Base-by-base conservation (phyloP, 2,797 vertebrate species). In the Spea hammondii region DNA sequence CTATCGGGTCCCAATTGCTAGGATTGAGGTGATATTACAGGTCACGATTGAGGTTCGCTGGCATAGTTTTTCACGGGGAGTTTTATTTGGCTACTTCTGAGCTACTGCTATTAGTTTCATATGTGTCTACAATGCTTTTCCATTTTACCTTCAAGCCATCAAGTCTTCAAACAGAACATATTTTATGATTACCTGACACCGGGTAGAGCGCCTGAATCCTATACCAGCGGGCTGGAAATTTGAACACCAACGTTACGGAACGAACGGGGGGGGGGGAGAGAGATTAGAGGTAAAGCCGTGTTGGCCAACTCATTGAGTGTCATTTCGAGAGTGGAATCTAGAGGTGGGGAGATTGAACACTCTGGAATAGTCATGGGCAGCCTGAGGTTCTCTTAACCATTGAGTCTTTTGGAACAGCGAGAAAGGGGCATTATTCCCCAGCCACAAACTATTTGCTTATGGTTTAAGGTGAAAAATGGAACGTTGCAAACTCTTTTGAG, bases 81-180 rank as follows among this genome's bases (percentile, higher is more conserved):
- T 82, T 73, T 77, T 77, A 73, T 82, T 82, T 82, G 79, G 79
- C 79, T 77, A 72, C 74, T 66, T 72, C 66, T n/a, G 60, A 77
- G 75, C 79, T 77, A 53, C 75, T 69, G 79, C 75, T 82, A 82
- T 82, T 82, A 82, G 74, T 82, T 82, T 82, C 79, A 82, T 77
- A 82, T 82, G 79, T 77, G 75, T 64, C 70, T 65, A 72, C 74
- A 60, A 68, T 11, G 54, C 79, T 77, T 82, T 77, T 77, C 74
- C 75, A 77, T 77, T 77, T 77, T 77, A 82, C 74, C 79, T 74
- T 72, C 70, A 73, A 82, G 75, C 65, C 69, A 77, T 82, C 70
- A 5, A 77, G 75, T 77, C 79, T 77, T 69, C 75, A 82, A 62
- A 77, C 79, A 82, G 79, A 74, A 73, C 79, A 77, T 82, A 82